Evolutionary conservation across 2,888 invertebrate genomes (phyloP).

Genomic region (Tiphia femorata): DNA sequence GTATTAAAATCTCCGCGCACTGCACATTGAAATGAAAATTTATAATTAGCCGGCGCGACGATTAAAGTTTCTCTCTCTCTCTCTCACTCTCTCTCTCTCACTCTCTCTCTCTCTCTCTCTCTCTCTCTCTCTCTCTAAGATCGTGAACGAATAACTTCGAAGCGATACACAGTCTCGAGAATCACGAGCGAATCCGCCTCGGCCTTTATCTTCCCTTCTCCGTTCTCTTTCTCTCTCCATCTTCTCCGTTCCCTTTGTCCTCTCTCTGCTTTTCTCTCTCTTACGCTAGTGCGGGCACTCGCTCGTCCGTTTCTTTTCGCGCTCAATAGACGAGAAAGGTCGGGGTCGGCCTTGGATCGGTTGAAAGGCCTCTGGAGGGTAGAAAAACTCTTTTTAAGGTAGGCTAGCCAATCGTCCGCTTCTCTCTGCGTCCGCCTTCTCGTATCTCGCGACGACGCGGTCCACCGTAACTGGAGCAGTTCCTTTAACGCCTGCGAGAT

Average conservation of each 20-base stretch:
- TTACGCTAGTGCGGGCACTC: neutral
- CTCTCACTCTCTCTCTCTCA: no score
- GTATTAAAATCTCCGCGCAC: no score
- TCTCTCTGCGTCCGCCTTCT: no score
- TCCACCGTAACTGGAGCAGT: no score
- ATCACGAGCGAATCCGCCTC: neutral
- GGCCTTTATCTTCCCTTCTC: no score
- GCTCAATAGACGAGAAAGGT: slow-evolving; percentile 3
- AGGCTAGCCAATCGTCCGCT: no score
- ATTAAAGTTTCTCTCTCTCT: neutral
- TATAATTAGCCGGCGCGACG: no score
- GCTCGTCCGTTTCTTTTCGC: slow-evolving; percentile 2
- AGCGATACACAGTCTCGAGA: neutral
- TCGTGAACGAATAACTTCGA: neutral
- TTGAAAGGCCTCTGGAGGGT: slow-evolving; percentile 4
- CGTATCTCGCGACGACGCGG: no score
- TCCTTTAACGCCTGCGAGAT: no score
- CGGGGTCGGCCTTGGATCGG: neutral
- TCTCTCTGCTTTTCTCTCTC: neutral
- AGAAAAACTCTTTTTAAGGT: no score
- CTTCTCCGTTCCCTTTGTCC: neutral
- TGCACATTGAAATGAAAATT: no score
- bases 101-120: neutral
- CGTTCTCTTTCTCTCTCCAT: neutral
- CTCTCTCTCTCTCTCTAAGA: neutral